A percentile compares a stretch with the other conserved stretches of the same genome.
Conservation (phyloP, 2,797 vertebrate genomes). For the Oceanodroma leucorhoa region DNA sequence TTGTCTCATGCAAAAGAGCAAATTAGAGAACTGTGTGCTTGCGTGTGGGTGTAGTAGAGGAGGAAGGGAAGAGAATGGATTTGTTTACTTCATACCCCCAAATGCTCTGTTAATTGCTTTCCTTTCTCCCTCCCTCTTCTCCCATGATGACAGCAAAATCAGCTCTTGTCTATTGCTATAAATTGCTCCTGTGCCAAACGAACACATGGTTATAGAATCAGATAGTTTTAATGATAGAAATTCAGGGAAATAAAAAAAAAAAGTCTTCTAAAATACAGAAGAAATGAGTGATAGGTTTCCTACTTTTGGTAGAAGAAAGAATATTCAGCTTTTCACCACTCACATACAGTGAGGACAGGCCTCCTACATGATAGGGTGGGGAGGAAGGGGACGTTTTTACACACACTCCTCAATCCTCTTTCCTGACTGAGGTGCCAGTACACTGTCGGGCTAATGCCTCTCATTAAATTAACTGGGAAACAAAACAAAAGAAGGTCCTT, state of each 20-base stretch:
- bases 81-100: conserved; percentile 6
- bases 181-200: background rate
- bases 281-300: background rate
- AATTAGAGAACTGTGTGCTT: background rate
- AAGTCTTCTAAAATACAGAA: background rate
- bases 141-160: background rate
- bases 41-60: background rate
- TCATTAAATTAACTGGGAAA: background rate
- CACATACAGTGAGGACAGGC: background rate
- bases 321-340: background rate
- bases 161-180: background rate
- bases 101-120: conserved; percentile 19
- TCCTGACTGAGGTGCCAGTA: background rate
- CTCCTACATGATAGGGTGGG: background rate
- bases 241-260: background rate
- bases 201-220: background rate
- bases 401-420: background rate
- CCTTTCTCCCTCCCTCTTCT: background rate
- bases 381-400: background rate
- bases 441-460: background rate
- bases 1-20: conserved; percentile 4
- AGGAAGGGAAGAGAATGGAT: conserved; percentile 9
- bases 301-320: background rate
- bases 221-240: background rate
- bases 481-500: background rate